Evolutionary conservation across 2,797 vertebrate genomes (phyloP).

Genomic region (Eupleurogrammus muticus): DNA sequence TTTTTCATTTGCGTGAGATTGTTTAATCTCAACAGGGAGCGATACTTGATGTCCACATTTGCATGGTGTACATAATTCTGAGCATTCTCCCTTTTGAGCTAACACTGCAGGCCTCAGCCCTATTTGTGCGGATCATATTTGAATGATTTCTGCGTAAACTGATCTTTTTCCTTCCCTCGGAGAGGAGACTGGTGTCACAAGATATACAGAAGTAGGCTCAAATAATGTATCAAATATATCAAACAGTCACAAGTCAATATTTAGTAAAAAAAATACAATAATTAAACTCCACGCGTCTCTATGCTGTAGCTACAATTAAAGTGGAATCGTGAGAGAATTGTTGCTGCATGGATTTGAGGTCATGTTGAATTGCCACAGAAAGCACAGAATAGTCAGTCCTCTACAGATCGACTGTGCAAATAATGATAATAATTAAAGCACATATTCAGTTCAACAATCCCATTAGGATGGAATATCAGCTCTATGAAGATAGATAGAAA

Average conservation of each 20-base stretch:
- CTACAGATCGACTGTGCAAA: constrained; percentile 39
- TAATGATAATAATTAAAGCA: constrained; percentile 46
- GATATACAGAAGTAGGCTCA: constrained; percentile 14
- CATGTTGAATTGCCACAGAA: constrained; percentile 29
- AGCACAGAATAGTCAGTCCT: constrained; percentile 11
- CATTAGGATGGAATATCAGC: constrained; percentile 34
- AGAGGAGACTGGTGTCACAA: constrained; percentile 8
- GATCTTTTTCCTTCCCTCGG: constrained; percentile 12
- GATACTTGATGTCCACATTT: constrained; percentile 60
- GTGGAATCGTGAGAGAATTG: background rate
- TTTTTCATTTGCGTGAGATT: constrained; percentile 63
- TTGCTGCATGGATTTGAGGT: constrained; percentile 10
- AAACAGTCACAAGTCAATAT: constrained; percentile 8
- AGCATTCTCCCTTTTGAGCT: constrained; percentile 31
- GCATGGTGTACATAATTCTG: constrained; percentile 38
- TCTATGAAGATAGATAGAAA: constrained; percentile 56
- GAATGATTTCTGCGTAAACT: constrained; percentile 31
- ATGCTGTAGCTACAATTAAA: constrained; percentile 4
- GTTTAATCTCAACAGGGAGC: constrained; percentile 58
- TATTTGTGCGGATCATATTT: constrained; percentile 30
- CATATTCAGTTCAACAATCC: constrained; percentile 35
- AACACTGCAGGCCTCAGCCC: constrained; percentile 15
- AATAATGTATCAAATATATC: constrained; percentile 10
- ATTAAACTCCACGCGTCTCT: background rate
- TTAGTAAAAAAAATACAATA: background rate